Base-by-base conservation (phyloP, 23 tunicate species). In the Ascidia mentula region DNA sequence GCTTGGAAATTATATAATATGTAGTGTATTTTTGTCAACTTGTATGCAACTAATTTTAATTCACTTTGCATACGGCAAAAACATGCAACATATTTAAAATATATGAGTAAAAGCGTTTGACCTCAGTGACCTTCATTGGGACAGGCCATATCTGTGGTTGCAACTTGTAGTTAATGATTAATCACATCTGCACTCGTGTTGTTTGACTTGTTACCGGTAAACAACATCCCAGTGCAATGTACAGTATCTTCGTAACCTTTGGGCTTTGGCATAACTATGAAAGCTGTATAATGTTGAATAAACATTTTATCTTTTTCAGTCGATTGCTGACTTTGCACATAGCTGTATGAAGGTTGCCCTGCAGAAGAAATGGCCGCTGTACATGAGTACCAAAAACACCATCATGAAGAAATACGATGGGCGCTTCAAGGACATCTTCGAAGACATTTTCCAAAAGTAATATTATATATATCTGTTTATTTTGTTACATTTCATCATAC, bases 391-490 rank as follows among this genome's bases (percentile, higher is more conserved):
- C 77, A 96, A 96, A 40, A 96, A 96, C 87, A 96, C 99, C 42
- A 96, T 96, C 70, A 82, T 96, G 96, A 96, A 96, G 84, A 90
- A 88, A 83, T 96, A 96, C 37, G 99, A 96, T 60, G 99, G 99
- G 18, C 82, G 99, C 32, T 96, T 96, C 89, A 96, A 96, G 73
- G 99, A 96, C 80, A 96, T 96, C 42, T 96, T 96, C 77, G 90
- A 96, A 70, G 99, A 96, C 33, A 85, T 96, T 40, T 96, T 86
- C 73, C 85, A 96, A 79, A 87, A 83, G 89, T 87, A 69, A 59
- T 85, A 38, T 38, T 32, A 20, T 3, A 26, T 53, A 20, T 1
- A 53, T 53, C 2, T 53, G 13, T 5, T 28, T 53, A 1, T 6
- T 53, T 53, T 26, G 24, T 9, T 5, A 9, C 13, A 53, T 20